Conservation (phyloP, 1,140 invertebrate species). For the Drosophila watanabei region DNA sequence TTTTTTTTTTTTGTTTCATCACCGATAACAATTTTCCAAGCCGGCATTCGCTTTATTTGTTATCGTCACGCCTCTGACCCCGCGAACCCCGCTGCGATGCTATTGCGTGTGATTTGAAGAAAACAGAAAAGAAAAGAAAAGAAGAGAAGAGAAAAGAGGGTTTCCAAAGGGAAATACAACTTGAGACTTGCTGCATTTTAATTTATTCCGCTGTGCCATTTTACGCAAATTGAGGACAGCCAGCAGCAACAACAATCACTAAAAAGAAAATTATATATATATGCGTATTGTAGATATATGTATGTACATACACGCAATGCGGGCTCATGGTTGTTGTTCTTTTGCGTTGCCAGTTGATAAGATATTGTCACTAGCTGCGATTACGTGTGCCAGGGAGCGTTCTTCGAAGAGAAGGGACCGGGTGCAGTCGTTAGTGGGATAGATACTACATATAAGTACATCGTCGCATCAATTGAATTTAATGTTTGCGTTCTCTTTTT, state of each 20-base stretch:
- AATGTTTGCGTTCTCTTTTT: slow-evolving; percentile 10
- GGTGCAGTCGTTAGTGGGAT: background rate
- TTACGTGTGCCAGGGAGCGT: slow-evolving; percentile 14
- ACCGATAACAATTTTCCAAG: slow-evolving; percentile 26
- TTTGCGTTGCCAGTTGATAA: slow-evolving; percentile 57
- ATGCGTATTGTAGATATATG: background rate
- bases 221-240: slow-evolving; percentile 79
- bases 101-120: slow-evolving; percentile 42
- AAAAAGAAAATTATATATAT: slow-evolving; percentile 17
- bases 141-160: background rate
- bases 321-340: slow-evolving; percentile 36
- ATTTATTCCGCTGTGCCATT: slow-evolving; percentile 83
- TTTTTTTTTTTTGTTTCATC: background rate
- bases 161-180: slow-evolving; percentile 26
- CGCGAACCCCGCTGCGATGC: slow-evolving; percentile 10
- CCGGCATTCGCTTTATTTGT: slow-evolving; percentile 40
- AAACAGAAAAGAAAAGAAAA: background rate
- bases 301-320: slow-evolving; percentile 49
- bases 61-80: slow-evolving; percentile 48
- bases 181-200: slow-evolving; percentile 73
- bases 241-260: slow-evolving; percentile 32
- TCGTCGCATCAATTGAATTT: slow-evolving; percentile 2
- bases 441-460: slow-evolving; percentile 8
- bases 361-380: slow-evolving; percentile 67
- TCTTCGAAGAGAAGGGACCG: background rate